Conservation (phyloP, 2,113 vertebrate genomes). For the Microcebus lehilahytsara region DNA sequence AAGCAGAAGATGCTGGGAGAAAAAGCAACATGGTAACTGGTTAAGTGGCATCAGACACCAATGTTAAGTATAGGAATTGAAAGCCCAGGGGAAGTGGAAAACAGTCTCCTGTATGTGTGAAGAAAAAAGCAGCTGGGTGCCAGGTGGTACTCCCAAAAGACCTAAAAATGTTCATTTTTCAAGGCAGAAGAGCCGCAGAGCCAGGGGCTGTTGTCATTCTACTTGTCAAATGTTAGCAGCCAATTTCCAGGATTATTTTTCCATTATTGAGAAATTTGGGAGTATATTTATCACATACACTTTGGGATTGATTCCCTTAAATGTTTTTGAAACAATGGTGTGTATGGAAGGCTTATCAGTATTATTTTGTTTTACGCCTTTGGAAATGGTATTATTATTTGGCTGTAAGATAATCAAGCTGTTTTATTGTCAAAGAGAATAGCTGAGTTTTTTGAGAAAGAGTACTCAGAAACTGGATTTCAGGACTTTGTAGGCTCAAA, state of each 20-base stretch:
- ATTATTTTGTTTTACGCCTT: constrained; percentile 12
- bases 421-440: constrained; percentile 59
- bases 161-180: not conserved
- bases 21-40: not conserved
- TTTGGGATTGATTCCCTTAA: constrained; percentile 42
- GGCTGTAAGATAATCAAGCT: constrained; percentile 48
- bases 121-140: not conserved
- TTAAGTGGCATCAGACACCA: not conserved
- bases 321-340: constrained; percentile 6
- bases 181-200: not conserved
- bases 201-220: constrained; percentile 20
- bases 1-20: not conserved
- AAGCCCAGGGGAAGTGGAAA: not conserved
- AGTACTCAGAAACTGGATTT: constrained; percentile 70
- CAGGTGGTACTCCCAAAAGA: no score
- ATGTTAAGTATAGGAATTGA: not conserved
- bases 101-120: not conserved
- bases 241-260: constrained; percentile 77
- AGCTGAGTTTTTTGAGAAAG: constrained; percentile 65
- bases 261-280: constrained; percentile 64
- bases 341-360: not conserved
- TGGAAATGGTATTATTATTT: not conserved
- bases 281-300: constrained; percentile 56
- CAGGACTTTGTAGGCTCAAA: constrained; percentile 76
- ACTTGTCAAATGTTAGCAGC: constrained; percentile 70